phyloP scores from a whole-genome alignment of 2,797 vertebrate genomes.

The Chloroceryle inda region DNA sequence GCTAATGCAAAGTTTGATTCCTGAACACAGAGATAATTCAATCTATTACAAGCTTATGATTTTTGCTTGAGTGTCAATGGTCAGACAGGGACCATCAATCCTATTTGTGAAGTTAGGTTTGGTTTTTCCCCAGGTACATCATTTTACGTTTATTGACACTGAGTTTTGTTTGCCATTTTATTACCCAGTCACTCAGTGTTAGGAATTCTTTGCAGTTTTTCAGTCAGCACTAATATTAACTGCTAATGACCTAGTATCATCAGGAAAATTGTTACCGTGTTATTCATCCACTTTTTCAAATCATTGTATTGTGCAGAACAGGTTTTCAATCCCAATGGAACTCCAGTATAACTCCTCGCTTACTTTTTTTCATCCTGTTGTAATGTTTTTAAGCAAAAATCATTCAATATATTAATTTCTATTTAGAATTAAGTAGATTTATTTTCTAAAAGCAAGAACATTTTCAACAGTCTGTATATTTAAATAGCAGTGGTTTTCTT shows the following conservation, averaged over 20 bases:
- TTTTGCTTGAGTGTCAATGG: not conserved
- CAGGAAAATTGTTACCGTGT: not conserved
- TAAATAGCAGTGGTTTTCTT: slow-evolving; percentile 9
- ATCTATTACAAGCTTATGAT: not conserved
- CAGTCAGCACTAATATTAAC: not conserved
- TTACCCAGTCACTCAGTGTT: not conserved
- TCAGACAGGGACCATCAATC: not conserved
- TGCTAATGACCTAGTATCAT: not conserved
- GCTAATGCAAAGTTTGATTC: not conserved
- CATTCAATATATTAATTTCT: not conserved
- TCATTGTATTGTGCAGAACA: not conserved
- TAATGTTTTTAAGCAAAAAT: not conserved
- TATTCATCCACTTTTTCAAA: not conserved
- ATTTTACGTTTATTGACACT: not conserved
- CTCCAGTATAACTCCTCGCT: not conserved
- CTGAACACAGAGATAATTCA: not conserved
- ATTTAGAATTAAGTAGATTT: not conserved
- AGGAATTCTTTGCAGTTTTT: not conserved
- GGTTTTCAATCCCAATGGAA: not conserved
- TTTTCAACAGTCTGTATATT: slow-evolving; percentile 1
- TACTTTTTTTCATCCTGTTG: not conserved
- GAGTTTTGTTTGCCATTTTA: slow-evolving; percentile 12
- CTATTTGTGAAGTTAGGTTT: not conserved
- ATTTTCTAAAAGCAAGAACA: slow-evolving; percentile 5
- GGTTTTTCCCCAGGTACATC: not conserved